These are phyloP conservation scores for Sorex maritimensis DNA, from an alignment of 2,797 vertebrate genomes.

Conservation along the genomic window DNA sequence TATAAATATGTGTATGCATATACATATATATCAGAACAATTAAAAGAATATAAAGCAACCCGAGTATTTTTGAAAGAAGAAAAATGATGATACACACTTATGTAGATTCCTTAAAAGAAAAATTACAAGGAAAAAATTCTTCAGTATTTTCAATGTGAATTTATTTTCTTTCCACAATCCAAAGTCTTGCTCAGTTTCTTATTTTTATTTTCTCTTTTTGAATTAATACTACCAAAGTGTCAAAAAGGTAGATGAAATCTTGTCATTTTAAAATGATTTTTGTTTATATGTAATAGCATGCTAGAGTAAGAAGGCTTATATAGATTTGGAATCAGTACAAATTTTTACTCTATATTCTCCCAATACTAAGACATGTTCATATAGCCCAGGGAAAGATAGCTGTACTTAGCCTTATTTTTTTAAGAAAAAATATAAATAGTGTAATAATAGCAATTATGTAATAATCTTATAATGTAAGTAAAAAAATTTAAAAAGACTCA, in stretches of 20 bases:
- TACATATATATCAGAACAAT: no score
- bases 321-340: neutral
- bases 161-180: neutral
- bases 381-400: no score
- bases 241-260: neutral
- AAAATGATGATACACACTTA: no score
- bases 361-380: neutral
- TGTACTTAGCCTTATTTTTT: no score
- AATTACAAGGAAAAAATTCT: neutral
- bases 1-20: no score
- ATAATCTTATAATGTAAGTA: neutral
- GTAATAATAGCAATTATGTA: neutral
- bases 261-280: neutral
- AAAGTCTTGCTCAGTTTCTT: neutral
- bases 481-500: neutral
- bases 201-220: neutral
- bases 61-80: no score
- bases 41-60: no score
- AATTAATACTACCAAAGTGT: neutral
- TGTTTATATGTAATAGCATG: no score
- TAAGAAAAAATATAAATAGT: neutral
- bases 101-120: neutral
- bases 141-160: neutral
- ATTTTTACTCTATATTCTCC: neutral
- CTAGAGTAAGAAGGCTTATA: neutral